Base-by-base conservation (phyloP, 2,888 invertebrate genomes). In the Amblyjoppa proteus region DNA sequence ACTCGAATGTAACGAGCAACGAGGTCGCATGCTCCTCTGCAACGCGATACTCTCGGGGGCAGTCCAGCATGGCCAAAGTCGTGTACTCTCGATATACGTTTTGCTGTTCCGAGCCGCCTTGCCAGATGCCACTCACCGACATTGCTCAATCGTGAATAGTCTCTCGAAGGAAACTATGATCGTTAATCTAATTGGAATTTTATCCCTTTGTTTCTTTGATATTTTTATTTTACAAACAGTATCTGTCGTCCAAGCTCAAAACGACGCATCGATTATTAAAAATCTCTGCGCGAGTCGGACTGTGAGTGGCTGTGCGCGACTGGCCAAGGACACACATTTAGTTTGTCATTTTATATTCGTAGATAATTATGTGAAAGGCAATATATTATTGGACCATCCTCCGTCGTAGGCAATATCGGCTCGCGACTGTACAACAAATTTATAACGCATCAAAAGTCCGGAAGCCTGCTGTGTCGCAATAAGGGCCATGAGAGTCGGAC, bases 1-100 rank as follows among this genome's bases (percentile, higher is more conserved):
- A 77, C 68, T 77, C 77, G 77, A 77, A 41, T 56, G 77, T 77
- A 77, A 68, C 66, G 41, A 77, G 66, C 68, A 77, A 77, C 77
- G 77, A 68, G 77, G 77, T 77, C 77, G 75, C 75, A 56, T 77
- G 77, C 66, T 77, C 28, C 68, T 34, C n/a, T 45, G 77, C 68
- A 77, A 77, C 68, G 77, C 77, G 77, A 77, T 77, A 77, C 41
- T 68, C 77, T 13, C 68, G 61, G 53, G 45, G 53, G 68, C 66
- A 68, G 56, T 56, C 45, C 77, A 41, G 25, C 16, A 49, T 38
- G 66, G 34, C 49, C 66, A 53, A 66, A 53, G 75, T 49, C 66
- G 53, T 41, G 49, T 75, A 76, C 76, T 77, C 53, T 53, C 66
- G 53, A 77, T 77, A 53, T 20, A 77, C 38, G 68, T 77, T 68